Evolutionary conservation across 2,888 invertebrate genomes (phyloP).

Genomic region (Erebia palarica): DNA sequence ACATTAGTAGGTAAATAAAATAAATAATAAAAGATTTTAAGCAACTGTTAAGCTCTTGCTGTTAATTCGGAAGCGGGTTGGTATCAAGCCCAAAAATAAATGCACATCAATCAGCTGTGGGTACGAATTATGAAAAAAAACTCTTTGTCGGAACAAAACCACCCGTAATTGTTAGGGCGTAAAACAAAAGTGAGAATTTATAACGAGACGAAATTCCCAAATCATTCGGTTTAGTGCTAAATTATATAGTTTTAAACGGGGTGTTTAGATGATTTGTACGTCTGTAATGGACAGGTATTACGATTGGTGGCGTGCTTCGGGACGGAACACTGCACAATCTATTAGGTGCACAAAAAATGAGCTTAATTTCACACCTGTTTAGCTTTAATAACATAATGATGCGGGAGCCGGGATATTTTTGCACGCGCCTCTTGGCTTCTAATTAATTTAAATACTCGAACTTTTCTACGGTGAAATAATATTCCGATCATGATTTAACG

Average conservation of each 20-base stretch:
- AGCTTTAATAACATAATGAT: constrained; percentile 76
- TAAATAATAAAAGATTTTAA: background rate
- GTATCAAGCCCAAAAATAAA: constrained; percentile 74
- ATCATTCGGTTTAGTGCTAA: constrained; percentile 80
- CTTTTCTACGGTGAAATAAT: constrained; percentile 23
- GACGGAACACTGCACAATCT: constrained; percentile 70
- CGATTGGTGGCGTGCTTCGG: constrained; percentile 64
- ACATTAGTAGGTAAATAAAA: too few species aligned
- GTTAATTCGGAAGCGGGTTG: constrained; percentile 72
- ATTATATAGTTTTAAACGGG: constrained; percentile 77
- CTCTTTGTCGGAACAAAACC: constrained; percentile 67
- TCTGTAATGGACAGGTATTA: constrained; percentile 69
- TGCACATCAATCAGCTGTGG: constrained; percentile 73
- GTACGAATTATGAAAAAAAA: constrained; percentile 57
- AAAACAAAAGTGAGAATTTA: constrained; percentile 79
- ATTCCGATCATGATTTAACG: background rate
- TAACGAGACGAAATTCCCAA: constrained; percentile 76
- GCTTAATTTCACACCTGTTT: constrained; percentile 82
- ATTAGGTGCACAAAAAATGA: constrained; percentile 74
- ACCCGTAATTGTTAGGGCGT: constrained; percentile 67
- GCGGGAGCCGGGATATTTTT: constrained; percentile 66
- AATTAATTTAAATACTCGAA: constrained; percentile 49
- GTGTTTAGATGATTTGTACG: constrained; percentile 75
- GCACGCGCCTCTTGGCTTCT: constrained; percentile 56
- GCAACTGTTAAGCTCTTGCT: constrained; percentile 47